Conservation (phyloP, 2,888 invertebrate genomes). For the Criorhina ranunculi region DNA sequence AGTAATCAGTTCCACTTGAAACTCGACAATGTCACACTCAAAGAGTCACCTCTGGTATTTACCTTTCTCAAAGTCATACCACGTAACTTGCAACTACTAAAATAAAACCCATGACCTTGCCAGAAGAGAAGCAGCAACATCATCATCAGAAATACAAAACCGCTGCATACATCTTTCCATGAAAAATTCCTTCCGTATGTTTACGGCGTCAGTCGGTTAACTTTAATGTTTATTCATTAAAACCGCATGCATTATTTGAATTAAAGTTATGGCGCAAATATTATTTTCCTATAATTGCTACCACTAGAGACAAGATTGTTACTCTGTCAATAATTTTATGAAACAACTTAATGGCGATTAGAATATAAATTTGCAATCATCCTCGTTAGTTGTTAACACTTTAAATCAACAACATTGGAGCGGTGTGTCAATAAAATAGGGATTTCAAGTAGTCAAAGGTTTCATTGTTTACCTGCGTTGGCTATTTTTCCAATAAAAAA, state of each 20-base stretch:
- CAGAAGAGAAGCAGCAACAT: slow-evolving; percentile 1
- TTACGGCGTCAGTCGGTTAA: background rate
- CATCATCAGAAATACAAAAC: background rate
- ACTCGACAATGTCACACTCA: no score
- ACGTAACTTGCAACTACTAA: background rate
- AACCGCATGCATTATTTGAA: slow-evolving; percentile 2
- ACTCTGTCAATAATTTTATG: background rate
- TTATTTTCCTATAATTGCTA: slow-evolving; percentile 18
- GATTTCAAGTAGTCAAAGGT: slow-evolving; percentile 38
- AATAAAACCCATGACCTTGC: slow-evolving; percentile 39
- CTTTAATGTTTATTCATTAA: slow-evolving; percentile 6
- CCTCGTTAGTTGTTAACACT: slow-evolving; percentile 47
- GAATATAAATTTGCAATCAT: slow-evolving; percentile 42
- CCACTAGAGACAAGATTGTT: background rate
- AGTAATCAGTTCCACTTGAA: no score
- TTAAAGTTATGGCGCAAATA: background rate
- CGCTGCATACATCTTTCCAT: background rate
- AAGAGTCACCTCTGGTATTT: no score
- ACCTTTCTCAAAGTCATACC: no score
- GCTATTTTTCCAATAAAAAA: background rate
- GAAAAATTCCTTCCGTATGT: slow-evolving; percentile 30
- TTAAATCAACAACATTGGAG: slow-evolving; percentile 51
- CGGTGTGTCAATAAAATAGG: slow-evolving; percentile 34
- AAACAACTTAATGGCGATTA: slow-evolving; percentile 18
- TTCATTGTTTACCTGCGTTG: slow-evolving; percentile 1